phyloP scores from a whole-genome alignment of 2,797 vertebrate species.

The Scomberomorus guttatus region DNA sequence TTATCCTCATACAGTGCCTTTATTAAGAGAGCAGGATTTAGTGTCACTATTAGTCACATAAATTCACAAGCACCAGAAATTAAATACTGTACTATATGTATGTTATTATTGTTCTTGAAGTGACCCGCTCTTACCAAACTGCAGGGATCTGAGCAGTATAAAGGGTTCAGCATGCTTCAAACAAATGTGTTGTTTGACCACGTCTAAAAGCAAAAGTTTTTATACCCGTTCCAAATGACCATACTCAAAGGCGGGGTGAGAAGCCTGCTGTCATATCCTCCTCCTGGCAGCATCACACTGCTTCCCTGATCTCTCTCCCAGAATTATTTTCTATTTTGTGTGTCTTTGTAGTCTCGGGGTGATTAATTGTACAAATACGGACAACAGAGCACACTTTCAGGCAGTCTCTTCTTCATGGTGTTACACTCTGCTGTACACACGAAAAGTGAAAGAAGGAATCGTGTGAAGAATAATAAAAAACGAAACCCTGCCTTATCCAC shows the following conservation, averaged over 20 bases:
- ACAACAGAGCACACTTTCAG: background rate
- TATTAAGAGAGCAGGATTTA: slow-evolving; percentile 21
- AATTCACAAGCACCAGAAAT: slow-evolving; percentile 22
- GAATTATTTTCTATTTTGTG: background rate
- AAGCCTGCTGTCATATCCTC: background rate
- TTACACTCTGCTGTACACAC: background rate
- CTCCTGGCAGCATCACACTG: background rate
- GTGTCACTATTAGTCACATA: slow-evolving; percentile 11
- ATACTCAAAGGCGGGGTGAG: background rate
- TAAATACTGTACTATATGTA: background rate
- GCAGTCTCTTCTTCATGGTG: background rate
- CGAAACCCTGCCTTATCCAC: too few relatives aligned
- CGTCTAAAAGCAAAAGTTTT: background rate
- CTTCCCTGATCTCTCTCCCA: slow-evolving; percentile 7
- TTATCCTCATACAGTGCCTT: background rate
- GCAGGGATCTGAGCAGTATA: background rate
- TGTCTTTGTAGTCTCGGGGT: background rate
- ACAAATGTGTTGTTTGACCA: background rate
- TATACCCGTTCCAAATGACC: background rate
- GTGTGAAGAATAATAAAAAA: too few relatives aligned
- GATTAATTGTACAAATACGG: background rate
- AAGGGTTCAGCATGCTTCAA: background rate
- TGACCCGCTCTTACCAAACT: background rate
- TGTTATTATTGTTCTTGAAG: background rate
- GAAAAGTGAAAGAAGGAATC: too few relatives aligned